A percentile compares a stretch with the other conserved stretches of the same genome.
Conservation (phyloP, 1,140 invertebrate genomes). For the Dreissena polymorpha region DNA sequence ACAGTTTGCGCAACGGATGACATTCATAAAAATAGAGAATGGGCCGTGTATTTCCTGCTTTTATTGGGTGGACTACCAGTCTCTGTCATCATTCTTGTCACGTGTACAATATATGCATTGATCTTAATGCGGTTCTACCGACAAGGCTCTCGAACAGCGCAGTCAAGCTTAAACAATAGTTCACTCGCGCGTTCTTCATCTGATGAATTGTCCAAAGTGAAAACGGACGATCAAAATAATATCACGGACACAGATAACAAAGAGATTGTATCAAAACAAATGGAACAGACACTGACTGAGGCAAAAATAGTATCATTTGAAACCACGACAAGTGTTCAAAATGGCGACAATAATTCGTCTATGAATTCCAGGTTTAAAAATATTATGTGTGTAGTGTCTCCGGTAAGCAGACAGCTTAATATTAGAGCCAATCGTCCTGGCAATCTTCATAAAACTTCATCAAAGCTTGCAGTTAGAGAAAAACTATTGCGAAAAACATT, state of each 20-base stretch:
- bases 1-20: conserved; percentile 48
- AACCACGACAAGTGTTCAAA: background rate
- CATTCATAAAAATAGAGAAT: conserved; percentile 35
- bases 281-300: background rate
- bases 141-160: conserved; percentile 1
- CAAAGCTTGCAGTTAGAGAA: conserved; percentile 7
- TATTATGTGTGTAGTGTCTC: background rate
- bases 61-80: conserved; percentile 45
- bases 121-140: conserved; percentile 39
- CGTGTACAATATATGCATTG: conserved; percentile 32
- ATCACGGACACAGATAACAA: background rate
- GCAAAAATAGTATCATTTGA: background rate
- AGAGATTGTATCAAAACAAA: background rate
- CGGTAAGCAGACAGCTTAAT: background rate
- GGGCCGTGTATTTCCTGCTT: conserved; percentile 42
- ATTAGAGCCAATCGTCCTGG: background rate
- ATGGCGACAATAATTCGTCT: background rate
- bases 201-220: background rate
- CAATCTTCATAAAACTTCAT: background rate
- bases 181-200: background rate
- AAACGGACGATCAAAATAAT: conserved; percentile 4
- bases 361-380: background rate
- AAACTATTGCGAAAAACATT: conserved; percentile 41
- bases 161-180: conserved; percentile 15
- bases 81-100: conserved; percentile 38